Conservation (phyloP, 2,888 invertebrate genomes). For the Rotaria sp. region DNA sequence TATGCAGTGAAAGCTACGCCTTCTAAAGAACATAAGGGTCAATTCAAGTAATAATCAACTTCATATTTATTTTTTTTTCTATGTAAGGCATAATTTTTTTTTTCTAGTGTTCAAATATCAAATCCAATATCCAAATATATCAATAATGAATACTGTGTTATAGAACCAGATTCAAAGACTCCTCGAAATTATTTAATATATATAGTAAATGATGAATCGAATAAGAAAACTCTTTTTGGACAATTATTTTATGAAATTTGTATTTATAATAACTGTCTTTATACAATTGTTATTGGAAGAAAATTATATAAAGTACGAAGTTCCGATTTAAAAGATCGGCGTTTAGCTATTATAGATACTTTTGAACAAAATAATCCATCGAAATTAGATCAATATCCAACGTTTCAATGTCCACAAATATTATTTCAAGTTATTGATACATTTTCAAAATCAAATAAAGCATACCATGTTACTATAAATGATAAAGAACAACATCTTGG, state of each 20-base stretch:
- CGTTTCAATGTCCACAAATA: neutral
- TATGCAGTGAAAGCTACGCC: neutral
- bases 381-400: neutral
- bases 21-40: neutral
- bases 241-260: neutral
- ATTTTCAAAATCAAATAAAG: neutral
- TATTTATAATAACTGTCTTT: neutral
- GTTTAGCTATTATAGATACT: neutral
- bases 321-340: conserved; percentile 22
- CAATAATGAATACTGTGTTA: neutral
- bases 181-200: neutral
- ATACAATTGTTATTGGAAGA: neutral
- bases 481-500: neutral
- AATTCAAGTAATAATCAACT: neutral
- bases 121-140: neutral
- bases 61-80: neutral
- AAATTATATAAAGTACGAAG: neutral
- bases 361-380: neutral
- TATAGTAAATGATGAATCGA: neutral
- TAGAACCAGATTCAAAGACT: neutral
- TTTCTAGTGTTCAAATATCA: neutral
- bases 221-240: neutral
- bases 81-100: neutral
- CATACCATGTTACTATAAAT: neutral
- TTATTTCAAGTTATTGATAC: conserved; percentile 15